phyloP scores from a whole-genome alignment of 2,113 vertebrate species.

The Istiophorus platypterus region DNA sequence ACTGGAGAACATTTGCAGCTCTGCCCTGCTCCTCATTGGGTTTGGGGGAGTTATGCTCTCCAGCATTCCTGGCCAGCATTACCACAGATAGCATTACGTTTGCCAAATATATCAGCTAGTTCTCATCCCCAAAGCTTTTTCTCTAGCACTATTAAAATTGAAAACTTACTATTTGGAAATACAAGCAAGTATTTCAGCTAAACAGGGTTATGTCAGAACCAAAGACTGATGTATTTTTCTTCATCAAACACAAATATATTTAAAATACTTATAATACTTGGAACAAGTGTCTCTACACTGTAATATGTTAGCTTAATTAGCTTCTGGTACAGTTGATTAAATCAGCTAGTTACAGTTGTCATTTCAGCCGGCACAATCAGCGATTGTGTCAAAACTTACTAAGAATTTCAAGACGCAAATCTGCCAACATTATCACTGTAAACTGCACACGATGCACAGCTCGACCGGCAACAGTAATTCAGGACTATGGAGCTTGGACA shows the following conservation, averaged over 20 bases:
- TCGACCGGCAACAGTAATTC: neutral
- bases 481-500: neutral
- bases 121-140: too few relatives aligned
- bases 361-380: neutral
- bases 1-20: neutral
- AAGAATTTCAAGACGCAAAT: neutral
- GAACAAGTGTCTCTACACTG: neutral
- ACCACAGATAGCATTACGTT: neutral
- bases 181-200: too few relatives aligned
- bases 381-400: neutral
- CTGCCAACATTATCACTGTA: neutral
- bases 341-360: too few relatives aligned
- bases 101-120: neutral
- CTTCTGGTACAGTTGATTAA: too few relatives aligned
- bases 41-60: too few relatives aligned
- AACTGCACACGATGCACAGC: neutral
- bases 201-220: neutral
- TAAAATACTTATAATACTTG: neutral
- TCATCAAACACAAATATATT: too few relatives aligned
- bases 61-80: too few relatives aligned
- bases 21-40: neutral
- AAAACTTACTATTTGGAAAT: neutral
- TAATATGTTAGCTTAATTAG: neutral
- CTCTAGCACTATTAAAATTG: neutral
- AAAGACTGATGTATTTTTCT: neutral